A percentile compares a stretch with the other conserved stretches of the same genome.
Conservation (phyloP, 2,797 vertebrate genomes). For the Onychomys leucogaster region DNA sequence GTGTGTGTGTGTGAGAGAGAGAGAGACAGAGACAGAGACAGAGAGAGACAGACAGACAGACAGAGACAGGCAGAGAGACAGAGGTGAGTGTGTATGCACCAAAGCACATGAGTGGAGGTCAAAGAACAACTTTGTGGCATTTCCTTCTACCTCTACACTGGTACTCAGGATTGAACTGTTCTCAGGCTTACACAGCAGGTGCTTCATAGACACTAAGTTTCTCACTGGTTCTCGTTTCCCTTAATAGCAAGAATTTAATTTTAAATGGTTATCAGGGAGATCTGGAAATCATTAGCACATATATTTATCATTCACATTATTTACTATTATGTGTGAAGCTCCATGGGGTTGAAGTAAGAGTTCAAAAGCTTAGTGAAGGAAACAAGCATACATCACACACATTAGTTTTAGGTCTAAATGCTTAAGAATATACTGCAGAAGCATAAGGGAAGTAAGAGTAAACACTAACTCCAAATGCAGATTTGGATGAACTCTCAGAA, state of each 20-base stretch:
- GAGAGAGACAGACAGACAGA: too few species aligned
- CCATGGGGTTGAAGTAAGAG: neutral
- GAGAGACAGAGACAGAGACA: too few species aligned
- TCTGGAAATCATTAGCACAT: slow-evolving; percentile 17
- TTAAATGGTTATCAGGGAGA: slow-evolving; percentile 9
- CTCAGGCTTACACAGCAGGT: neutral
- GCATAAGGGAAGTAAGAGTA: neutral
- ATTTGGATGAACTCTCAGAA: neutral
- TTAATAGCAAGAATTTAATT: slow-evolving; percentile 52
- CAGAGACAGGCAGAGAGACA: too few species aligned
- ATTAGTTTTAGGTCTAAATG: neutral
- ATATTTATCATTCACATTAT: slow-evolving; percentile 25
- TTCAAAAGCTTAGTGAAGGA: neutral
- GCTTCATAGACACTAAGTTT: neutral
- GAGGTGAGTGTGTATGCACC: neutral
- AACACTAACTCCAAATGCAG: neutral
- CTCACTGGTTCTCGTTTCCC: neutral
- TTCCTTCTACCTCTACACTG: neutral
- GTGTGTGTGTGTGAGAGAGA: too few species aligned
- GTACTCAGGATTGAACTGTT: neutral
- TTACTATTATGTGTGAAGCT: neutral
- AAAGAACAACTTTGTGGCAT: neutral
- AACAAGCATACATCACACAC: neutral
- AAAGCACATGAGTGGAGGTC: neutral
- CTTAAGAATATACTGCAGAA: neutral